A percentile compares a stretch with the other conserved stretches of the same genome.
These are phyloP conservation scores for Volucella inflata DNA, from an alignment of 2,888 invertebrate species.

Conservation along the genomic window DNA sequence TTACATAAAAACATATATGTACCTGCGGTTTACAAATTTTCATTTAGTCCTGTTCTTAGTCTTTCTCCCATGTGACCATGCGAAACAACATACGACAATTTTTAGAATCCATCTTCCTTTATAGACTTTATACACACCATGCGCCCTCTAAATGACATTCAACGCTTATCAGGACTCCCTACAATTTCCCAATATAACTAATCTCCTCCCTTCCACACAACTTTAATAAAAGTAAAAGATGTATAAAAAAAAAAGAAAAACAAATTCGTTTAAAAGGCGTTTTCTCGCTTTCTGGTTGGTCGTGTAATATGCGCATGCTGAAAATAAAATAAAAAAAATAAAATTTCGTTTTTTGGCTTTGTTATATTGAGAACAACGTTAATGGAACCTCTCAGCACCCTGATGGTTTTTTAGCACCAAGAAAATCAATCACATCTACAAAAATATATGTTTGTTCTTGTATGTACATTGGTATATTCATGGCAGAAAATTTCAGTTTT, in stretches of 20 bases:
- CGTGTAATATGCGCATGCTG: slow-evolving; percentile 58
- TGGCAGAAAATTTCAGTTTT: not conserved
- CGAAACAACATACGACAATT: slow-evolving; percentile 27
- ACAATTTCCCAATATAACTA: not conserved
- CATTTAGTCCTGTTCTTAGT: slow-evolving; percentile 16
- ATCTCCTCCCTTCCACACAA: not conserved
- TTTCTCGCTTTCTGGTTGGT: slow-evolving; percentile 61
- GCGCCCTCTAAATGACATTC: slow-evolving; percentile 44
- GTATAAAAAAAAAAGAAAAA: slow-evolving; percentile 8
- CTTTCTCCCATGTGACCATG: slow-evolving; percentile 35
- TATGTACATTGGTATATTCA: too few species aligned
- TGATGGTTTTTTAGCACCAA: not conserved
- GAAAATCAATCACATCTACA: not conserved
- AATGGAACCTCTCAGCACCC: not conserved
- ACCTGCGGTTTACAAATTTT: slow-evolving; percentile 2
- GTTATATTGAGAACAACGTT: slow-evolving; percentile 32
- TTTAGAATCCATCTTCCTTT: slow-evolving; percentile 5
- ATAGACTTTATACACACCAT: not conserved
- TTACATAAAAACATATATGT: not conserved
- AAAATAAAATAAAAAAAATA: slow-evolving; percentile 33
- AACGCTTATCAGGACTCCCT: slow-evolving; percentile 5
- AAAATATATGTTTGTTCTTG: not conserved
- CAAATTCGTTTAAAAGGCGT: slow-evolving; percentile 54
- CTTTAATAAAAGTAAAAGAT: not conserved
- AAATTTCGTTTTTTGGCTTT: slow-evolving; percentile 26